These are phyloP conservation scores for Platycercus adscitus DNA, from an alignment of 2,113 vertebrate genomes.

Conservation along the genomic window DNA sequence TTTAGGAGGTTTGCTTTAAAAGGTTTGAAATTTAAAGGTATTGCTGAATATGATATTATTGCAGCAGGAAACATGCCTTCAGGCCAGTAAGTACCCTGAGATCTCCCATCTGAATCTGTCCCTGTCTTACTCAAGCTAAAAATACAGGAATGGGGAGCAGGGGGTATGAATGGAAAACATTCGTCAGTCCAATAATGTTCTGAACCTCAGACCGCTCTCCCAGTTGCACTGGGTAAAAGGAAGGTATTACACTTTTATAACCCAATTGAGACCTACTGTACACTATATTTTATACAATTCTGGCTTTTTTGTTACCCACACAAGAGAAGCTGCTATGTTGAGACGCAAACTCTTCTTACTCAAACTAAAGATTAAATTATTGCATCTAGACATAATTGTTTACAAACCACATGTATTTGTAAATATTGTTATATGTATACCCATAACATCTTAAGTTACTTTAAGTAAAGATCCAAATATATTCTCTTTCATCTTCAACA, in stretches of 20 bases:
- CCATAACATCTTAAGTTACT: neutral
- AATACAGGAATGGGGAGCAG: neutral
- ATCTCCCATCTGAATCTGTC: neutral
- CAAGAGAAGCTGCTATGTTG: neutral
- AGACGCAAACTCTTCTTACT: neutral
- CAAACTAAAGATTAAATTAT: neutral
- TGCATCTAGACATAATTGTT: neutral
- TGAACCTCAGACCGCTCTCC: neutral
- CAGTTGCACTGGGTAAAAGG: neutral
- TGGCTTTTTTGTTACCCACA: fast-evolving
- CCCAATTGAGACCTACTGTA: neutral
- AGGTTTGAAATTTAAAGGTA: neutral
- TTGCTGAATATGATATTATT: neutral
- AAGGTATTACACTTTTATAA: neutral
- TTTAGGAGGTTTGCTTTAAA: neutral
- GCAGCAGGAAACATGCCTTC: neutral
- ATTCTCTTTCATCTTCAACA: neutral
- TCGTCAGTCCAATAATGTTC: neutral
- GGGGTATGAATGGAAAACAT: neutral
- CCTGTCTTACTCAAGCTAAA: neutral
- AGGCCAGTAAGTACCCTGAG: neutral
- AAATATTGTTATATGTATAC: neutral
- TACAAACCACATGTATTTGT: neutral
- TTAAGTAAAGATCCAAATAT: neutral
- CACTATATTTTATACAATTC: neutral